Evolutionary conservation across 2,113 vertebrate genomes (phyloP).

Genomic region (Ptilorrhoa leucosticta): DNA sequence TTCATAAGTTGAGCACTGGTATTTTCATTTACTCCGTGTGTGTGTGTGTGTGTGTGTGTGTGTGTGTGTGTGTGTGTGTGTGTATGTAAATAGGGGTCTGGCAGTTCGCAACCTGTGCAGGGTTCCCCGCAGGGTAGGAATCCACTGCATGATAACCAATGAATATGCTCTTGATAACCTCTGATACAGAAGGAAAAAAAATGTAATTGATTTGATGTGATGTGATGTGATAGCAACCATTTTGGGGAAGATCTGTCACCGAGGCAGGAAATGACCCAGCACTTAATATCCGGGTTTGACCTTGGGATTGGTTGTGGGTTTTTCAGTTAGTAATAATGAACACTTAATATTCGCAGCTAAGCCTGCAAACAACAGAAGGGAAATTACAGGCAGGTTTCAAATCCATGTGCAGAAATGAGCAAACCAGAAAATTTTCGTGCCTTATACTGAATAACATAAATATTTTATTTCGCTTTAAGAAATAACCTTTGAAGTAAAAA

Average conservation of each 20-base stretch:
- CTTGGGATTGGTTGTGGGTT: neutral
- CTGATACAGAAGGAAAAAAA: neutral
- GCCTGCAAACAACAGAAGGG: neutral
- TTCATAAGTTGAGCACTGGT: neutral
- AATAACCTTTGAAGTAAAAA: conserved; percentile 60
- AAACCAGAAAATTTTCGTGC: conserved; percentile 24
- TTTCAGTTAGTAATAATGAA: neutral
- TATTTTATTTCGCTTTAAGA: conserved; percentile 57
- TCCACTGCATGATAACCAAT: rapidly evolving
- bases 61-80: neutral
- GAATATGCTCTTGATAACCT: neutral
- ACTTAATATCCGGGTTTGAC: neutral
- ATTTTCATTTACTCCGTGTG: neutral
- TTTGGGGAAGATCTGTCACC: neutral
- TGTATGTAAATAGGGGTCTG: neutral
- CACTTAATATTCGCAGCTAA: conserved; percentile 14
- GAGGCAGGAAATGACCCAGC: neutral
- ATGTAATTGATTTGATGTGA: neutral
- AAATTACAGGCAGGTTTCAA: neutral
- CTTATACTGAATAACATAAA: conserved; percentile 47
- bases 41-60: neutral
- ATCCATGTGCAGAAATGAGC: neutral
- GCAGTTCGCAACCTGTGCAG: neutral
- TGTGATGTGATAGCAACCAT: neutral
- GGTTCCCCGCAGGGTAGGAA: neutral